Evolutionary conservation across 30 jellyfish, hydroid and myxozoan species (phyloP).

Genomic region (Morbakka virulenta): DNA sequence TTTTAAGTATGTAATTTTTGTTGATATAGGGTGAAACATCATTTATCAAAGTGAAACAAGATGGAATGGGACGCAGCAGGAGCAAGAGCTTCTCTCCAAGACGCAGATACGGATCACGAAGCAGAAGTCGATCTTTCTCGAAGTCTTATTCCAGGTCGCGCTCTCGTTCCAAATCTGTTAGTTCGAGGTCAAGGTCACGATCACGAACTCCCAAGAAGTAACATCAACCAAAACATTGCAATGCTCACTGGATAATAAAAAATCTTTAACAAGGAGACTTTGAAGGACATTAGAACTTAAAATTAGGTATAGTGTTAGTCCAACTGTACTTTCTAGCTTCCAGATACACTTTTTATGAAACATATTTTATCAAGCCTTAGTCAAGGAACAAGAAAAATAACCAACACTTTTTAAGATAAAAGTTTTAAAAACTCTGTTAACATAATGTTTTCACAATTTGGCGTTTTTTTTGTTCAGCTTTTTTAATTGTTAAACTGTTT

Average conservation of each 20-base stretch:
- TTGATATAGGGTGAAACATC: slow-evolving; percentile 67
- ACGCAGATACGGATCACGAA: slow-evolving; percentile 47
- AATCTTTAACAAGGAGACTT: too few species aligned
- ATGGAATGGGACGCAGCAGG: slow-evolving; percentile 51
- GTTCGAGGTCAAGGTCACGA: slow-evolving; percentile 40
- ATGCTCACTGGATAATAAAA: too few species aligned
- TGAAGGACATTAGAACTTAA: too few species aligned
- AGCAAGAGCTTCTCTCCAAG: slow-evolving; percentile 54
- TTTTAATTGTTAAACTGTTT: too few species aligned
- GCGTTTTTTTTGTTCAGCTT: too few species aligned
- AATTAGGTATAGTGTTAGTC: neutral
- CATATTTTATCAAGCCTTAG: neutral
- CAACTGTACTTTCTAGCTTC: neutral
- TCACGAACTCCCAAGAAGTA: neutral
- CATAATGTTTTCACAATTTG: too few species aligned
- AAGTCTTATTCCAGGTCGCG: slow-evolving; percentile 48
- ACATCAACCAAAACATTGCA: too few species aligned
- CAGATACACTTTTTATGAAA: neutral
- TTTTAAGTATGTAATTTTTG: too few species aligned
- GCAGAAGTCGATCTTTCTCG: slow-evolving; percentile 56
- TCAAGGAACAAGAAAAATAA: too few species aligned
- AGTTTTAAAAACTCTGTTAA: too few species aligned
- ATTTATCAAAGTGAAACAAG: slow-evolving; percentile 55
- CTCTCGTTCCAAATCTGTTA: slow-evolving; percentile 3
- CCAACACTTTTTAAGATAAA: too few species aligned